phyloP scores from a whole-genome alignment of 2,888 invertebrate genomes.

The Zaprionus lineosus region DNA sequence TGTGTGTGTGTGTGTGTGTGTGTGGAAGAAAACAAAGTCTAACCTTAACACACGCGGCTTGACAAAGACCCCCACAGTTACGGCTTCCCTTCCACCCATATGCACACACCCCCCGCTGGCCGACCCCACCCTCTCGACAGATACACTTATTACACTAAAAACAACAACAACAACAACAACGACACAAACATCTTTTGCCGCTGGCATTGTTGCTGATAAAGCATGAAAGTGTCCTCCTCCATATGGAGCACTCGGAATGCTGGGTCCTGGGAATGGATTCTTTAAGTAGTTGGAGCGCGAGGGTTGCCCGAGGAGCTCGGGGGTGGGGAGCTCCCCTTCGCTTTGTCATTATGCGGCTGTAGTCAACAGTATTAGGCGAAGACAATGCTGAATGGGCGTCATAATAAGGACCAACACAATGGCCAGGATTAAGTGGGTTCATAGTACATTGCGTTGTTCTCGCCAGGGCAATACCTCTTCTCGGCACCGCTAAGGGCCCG shows the following conservation, averaged over 20 bases:
- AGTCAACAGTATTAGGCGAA: slow-evolving; percentile 61
- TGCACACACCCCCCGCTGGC: slow-evolving; percentile 3
- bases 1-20: slow-evolving; percentile 19
- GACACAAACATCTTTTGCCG: slow-evolving; percentile 52
- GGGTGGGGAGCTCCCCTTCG: neutral
- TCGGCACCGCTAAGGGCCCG: too few species aligned
- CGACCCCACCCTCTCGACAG: slow-evolving; percentile 5
- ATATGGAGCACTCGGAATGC: slow-evolving; percentile 1
- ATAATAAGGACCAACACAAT: slow-evolving; percentile 70
- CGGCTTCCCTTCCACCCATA: neutral
- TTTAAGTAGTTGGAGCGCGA: slow-evolving; percentile 21
- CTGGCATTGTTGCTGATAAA: slow-evolving; percentile 35
- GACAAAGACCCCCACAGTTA: slow-evolving; percentile 10
- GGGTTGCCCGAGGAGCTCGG: neutral
- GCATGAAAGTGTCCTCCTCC: slow-evolving; percentile 38
- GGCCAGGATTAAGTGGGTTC: slow-evolving; percentile 71
- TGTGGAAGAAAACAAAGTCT: slow-evolving; percentile 53
- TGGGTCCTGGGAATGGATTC: neutral
- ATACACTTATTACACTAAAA: slow-evolving; percentile 49
- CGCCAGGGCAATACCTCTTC: neutral
- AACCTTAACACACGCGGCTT: slow-evolving; percentile 67
- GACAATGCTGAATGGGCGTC: slow-evolving; percentile 55
- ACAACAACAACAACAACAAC: slow-evolving; percentile 35
- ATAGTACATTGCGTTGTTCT: slow-evolving; percentile 53
- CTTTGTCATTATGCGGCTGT: slow-evolving; percentile 19